Base-by-base conservation (phyloP, 2,797 vertebrate genomes). In the Thaleichthys pacificus region DNA sequence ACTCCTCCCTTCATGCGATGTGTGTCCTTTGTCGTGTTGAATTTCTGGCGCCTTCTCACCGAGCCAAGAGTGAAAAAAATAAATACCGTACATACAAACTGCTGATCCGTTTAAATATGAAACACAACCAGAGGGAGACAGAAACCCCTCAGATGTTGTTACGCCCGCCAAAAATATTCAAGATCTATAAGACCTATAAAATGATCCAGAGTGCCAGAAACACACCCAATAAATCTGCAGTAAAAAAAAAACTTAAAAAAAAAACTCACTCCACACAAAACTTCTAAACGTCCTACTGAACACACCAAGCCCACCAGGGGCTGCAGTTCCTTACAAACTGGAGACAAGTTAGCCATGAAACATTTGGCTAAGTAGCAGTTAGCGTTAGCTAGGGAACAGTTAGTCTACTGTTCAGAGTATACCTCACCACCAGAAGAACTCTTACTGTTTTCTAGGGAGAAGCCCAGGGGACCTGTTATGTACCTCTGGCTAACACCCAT, bases 151-250 rank as follows among this genome's bases (percentile, higher is more conserved):
- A 79, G 79, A 89, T 71, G 35, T 83, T 83, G 85, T 68, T 66
- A 67, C 72, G 80, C 72, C 57, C 87, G 80, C 80, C 77, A 74
- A 87, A 38, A 74, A 87, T 72, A 84, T 73, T 77, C 77, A 82
- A 92, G 92, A 91, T 94, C 93, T 94, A 94, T 93, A 91, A 94
- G 93, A 94, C 92, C 93, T 85, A 93, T 91, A 88, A 88, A 87
- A 83, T 73, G 80, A 83, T 82, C 88, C 68, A 88, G 84, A 86
- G 85, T 81, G 76, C 83, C 84, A 90, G 87, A 85, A 85, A 88
- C 71, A 79, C 82, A 86, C 82, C 83, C 80, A 78, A 87, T 89
- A 88, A 84, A 90, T 84, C 85, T 82, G 82, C 83, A 81, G 82
- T 61, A 85, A 77, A 87, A 80, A 84, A 89, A 88, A n/a, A n/a